A percentile compares a stretch with the other conserved stretches of the same genome.
These are phyloP conservation scores for Eupsittula cactorum DNA, from an alignment of 2,113 vertebrate species.

Conservation along the genomic window DNA sequence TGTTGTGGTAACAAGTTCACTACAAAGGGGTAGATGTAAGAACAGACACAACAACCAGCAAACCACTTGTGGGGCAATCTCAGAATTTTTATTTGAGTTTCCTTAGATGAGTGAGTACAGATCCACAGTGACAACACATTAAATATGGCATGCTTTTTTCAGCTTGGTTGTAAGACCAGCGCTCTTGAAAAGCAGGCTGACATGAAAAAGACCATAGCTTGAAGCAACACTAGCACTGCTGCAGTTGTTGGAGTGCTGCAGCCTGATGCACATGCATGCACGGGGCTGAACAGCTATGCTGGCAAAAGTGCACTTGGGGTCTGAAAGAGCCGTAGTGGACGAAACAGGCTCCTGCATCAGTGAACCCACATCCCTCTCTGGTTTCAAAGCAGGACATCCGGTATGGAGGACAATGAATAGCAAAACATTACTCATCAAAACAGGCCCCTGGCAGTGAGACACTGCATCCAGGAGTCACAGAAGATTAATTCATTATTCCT, in stretches of 20 bases:
- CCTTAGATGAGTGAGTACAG: not conserved
- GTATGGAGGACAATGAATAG: not conserved
- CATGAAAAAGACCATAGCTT: not conserved
- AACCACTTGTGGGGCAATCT: not conserved
- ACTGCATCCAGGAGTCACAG: not conserved
- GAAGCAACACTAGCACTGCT: not conserved
- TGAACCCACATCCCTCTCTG: not conserved
- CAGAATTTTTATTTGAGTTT: constrained; percentile 5
- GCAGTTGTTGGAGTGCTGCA: not conserved
- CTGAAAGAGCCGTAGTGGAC: not conserved
- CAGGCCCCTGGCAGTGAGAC: not conserved
- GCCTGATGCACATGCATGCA: accelerated
- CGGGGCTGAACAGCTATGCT: not conserved
- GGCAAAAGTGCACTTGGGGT: not conserved
- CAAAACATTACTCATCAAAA: not conserved
- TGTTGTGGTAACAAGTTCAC: not conserved
- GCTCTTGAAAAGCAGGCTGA: not conserved
- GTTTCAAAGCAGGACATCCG: not conserved
- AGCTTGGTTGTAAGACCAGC: not conserved
- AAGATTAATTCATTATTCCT: not conserved
- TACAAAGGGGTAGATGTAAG: not conserved
- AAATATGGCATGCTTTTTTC: not conserved
- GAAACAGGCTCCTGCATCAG: not conserved
- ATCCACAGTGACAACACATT: not conserved
- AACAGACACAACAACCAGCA: not conserved